A percentile compares a stretch with the other conserved stretches of the same genome.
Evolutionary conservation across 2,113 vertebrate genomes (phyloP).

Genomic region (Eurypyga helias): DNA sequence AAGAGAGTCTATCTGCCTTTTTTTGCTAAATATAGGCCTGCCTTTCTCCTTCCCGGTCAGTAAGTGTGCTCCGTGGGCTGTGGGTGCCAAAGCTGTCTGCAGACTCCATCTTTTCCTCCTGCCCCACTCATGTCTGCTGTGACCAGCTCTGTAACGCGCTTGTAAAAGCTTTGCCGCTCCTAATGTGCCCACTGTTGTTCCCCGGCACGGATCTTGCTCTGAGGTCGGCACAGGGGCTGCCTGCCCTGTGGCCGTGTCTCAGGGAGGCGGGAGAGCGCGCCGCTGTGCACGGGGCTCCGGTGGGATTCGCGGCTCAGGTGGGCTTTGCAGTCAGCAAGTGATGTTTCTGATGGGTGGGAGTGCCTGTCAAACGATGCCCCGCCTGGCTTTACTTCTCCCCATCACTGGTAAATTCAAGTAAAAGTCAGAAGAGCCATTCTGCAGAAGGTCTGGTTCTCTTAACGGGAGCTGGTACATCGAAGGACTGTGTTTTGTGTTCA

Average conservation of each 20-base stretch:
- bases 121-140: fast-evolving
- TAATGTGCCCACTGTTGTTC: fast-evolving
- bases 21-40: neutral
- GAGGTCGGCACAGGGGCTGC: fast-evolving
- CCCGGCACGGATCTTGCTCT: fast-evolving
- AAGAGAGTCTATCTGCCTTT: neutral
- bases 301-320: neutral
- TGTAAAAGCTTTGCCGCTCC: neutral
- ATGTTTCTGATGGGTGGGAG: neutral
- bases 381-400: neutral
- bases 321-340: neutral
- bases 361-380: neutral
- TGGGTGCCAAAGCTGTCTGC: neutral
- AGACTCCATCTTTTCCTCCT: neutral
- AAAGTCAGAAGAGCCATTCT: neutral
- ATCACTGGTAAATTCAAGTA: neutral
- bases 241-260: neutral
- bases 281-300: neutral
- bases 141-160: neutral
- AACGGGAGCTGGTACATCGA: neutral
- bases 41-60: neutral
- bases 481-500: fast-evolving
- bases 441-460: neutral
- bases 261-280: too few species aligned
- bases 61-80: neutral